Evolutionary conservation across 2,797 vertebrate species (phyloP), one percentile per base, ranked within the genome.

Genomic region (Sebastes nivosus): DNA sequence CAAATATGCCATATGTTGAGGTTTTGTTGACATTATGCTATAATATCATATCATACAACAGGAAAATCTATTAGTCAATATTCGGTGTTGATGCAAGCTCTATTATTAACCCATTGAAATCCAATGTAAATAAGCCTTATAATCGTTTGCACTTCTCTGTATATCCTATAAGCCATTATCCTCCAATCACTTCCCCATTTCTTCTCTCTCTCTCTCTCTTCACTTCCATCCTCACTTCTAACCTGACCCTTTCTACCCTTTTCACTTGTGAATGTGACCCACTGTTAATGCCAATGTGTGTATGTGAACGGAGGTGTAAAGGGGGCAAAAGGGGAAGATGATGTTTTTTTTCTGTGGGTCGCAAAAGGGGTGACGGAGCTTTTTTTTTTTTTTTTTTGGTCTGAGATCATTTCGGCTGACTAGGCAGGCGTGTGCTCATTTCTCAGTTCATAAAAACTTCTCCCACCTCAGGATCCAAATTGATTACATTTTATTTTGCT

Each of bases 401-500:
- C 58, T 52, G 34, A 65, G 57, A 54, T 57, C 22, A 70, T 82
- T 86, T 72, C 8, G 6, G 42, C 58, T 22, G 50, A 29, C 38
- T 79, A 10, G n/a, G 32, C 1, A 0, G 22, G 9, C 2, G 1
- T n/a, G 6, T 36, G 25, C 55, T 72, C 30, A 67, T 72, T 83
- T 78, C 25, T 82, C 36, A 72, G 18, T 75, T 67, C 70, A 68
- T 88, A 60, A 72, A 81, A 66, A 42, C 8, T 58, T 79, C 68
- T 63, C 50, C 38, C 32, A 72, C 58, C 59, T 30, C 58, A 29
- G 34, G 52, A 77, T 64, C 30, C 38, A 75, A 67, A 82, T 22
- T 72, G 46, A 89, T 84, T 67, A 8, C 5, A 85, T 83, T 79
- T 88, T 64, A 74, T 80, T 84, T 84, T 65, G 54, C 50, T 30